Conservation (phyloP, 2,888 invertebrate genomes). For the Cataglyphis albicans region DNA sequence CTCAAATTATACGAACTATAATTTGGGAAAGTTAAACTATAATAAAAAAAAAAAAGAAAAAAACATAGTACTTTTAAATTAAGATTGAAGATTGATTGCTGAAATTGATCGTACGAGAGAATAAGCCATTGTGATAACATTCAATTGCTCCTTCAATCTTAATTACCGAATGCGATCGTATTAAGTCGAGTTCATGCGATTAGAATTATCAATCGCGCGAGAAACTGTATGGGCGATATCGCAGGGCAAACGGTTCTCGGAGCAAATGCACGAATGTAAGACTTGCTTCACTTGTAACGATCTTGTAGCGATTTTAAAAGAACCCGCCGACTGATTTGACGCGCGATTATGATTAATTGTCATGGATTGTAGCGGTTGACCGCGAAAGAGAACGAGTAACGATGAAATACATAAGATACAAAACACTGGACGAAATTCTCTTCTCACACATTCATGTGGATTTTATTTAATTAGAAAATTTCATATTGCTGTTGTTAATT, state of each 20-base stretch:
- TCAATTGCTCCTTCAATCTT: slow-evolving; percentile 37
- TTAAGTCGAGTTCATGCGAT: slow-evolving; percentile 20
- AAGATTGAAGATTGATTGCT: slow-evolving; percentile 19
- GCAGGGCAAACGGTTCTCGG: background rate
- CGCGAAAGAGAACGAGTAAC: slow-evolving; percentile 57
- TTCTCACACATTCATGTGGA: background rate
- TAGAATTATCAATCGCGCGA: slow-evolving; percentile 25
- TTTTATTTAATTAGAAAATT: too few species aligned
- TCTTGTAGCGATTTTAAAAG: slow-evolving; percentile 57
- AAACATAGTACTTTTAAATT: background rate
- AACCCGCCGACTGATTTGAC: slow-evolving; percentile 58
- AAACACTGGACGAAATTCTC: slow-evolving; percentile 67
- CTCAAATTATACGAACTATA: background rate
- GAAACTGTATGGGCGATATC: slow-evolving; percentile 19
- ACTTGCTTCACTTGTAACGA: slow-evolving; percentile 68
- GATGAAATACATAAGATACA: slow-evolving; percentile 74
- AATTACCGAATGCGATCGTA: slow-evolving; percentile 39
- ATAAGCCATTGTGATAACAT: slow-evolving; percentile 59
- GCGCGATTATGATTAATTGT: slow-evolving; percentile 68
- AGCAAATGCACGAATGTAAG: slow-evolving; percentile 57
- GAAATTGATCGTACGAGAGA: slow-evolving; percentile 34
- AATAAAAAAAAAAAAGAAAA: background rate
- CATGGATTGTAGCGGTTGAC: slow-evolving; percentile 66
- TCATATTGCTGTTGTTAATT: background rate
- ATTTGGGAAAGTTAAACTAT: background rate